Percentiles rank a stretch among this genome's conserved stretches.
Conservation (phyloP, 2,888 invertebrate species). For the Apodemia hepburni region DNA sequence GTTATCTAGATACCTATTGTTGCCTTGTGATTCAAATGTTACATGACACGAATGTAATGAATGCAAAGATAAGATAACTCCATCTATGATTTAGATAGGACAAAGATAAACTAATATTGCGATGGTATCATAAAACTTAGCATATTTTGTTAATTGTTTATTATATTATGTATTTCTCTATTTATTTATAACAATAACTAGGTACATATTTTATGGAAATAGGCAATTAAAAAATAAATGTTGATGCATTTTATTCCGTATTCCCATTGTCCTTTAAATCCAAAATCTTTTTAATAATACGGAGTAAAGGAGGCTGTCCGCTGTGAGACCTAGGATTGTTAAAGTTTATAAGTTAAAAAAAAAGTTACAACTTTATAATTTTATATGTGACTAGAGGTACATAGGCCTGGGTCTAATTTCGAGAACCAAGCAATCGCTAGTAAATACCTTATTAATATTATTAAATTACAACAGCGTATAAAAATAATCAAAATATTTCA, state of each 20-base stretch:
- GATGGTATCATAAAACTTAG: not conserved
- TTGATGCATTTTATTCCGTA: no score
- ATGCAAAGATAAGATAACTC: conserved; percentile 8
- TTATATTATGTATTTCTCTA: not conserved
- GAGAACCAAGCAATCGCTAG: no score
- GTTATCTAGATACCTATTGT: not conserved
- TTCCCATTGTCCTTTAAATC: no score
- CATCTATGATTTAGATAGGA: not conserved
- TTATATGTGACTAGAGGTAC: no score
- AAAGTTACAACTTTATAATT: no score
- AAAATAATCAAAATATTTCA: conserved; percentile 1
- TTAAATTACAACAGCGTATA: not conserved
- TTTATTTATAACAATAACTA: not conserved
- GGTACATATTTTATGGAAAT: not conserved
- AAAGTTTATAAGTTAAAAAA: no score
- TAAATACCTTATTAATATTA: no score
- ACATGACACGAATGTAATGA: conserved; percentile 9
- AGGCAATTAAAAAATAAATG: no score
- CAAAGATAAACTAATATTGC: conserved; percentile 2
- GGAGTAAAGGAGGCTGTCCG: no score
- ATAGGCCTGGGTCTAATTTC: no score
- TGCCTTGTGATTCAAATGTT: conserved; percentile 9
- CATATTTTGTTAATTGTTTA: not conserved
- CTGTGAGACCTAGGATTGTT: no score
- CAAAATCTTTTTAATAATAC: no score